A percentile compares a stretch with the other conserved stretches of the same genome.
Evolutionary conservation across 2,888 invertebrate genomes (phyloP).

Genomic region (Sarcophaga carnaria): DNA sequence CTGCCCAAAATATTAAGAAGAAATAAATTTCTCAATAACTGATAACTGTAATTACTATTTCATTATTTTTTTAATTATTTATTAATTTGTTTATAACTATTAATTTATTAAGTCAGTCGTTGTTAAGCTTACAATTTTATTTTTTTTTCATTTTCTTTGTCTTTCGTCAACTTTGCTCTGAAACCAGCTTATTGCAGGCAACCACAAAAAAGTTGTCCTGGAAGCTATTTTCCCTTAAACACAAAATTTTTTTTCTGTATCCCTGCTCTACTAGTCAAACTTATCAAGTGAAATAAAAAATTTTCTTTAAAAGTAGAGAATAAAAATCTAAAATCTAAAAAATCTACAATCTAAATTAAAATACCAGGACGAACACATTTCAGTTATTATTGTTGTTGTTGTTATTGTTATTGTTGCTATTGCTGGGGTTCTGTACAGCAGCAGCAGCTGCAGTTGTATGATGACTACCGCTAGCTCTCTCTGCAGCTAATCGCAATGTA

Average conservation of each 20-base stretch:
- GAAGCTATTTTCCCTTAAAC: constrained; percentile 11
- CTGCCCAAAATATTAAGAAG: too few relatives aligned
- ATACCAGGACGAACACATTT: constrained; percentile 39
- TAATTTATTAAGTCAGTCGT: constrained; percentile 62
- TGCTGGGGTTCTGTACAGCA: constrained; percentile 25
- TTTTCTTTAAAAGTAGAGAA: constrained; percentile 50
- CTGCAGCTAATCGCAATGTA: constrained; percentile 48
- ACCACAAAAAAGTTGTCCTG: constrained; percentile 54
- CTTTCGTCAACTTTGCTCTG: background rate
- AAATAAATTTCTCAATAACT: too few relatives aligned
- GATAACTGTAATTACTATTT: too few relatives aligned
- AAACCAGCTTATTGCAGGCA: constrained; percentile 21
- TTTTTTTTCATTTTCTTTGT: background rate
- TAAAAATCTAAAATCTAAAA: constrained; percentile 20
- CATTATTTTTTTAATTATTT: background rate
- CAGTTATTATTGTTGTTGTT: constrained; percentile 14
- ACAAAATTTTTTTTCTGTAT: background rate
- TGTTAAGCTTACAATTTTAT: constrained; percentile 37
- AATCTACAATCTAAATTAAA: background rate
- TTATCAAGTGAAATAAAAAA: constrained; percentile 22
- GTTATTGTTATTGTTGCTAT: constrained; percentile 31
- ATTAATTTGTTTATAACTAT: constrained; percentile 26
- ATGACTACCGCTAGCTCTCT: constrained; percentile 58
- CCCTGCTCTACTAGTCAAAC: constrained; percentile 67
- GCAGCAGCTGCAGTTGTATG: constrained; percentile 23